These are phyloP conservation scores for Oreonectes daqikongensis DNA, from an alignment of 2,797 vertebrate species.

Conservation along the genomic window DNA sequence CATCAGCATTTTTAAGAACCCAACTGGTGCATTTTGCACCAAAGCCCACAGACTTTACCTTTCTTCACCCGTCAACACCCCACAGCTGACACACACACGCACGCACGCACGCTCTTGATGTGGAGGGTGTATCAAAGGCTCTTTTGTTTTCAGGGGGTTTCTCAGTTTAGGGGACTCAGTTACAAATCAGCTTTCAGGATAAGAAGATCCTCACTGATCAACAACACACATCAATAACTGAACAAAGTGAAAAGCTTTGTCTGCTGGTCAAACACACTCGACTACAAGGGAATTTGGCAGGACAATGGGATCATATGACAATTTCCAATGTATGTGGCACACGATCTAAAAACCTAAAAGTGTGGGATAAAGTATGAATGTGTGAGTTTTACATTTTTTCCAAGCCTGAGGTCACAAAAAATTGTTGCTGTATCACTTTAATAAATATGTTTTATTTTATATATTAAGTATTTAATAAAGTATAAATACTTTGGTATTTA, in stretches of 20 bases:
- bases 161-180: conserved; percentile 8
- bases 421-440: background rate
- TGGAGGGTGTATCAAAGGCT: conserved; percentile 25
- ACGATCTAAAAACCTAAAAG: background rate
- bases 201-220: conserved; percentile 11
- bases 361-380: background rate
- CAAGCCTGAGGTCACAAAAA: background rate
- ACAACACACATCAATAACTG: conserved; percentile 5
- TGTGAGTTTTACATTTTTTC: background rate
- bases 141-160: conserved; percentile 44
- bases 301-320: background rate
- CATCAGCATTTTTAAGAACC: conserved; percentile 57
- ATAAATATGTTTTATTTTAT: no score
- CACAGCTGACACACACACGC: conserved; percentile 22
- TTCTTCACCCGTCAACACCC: conserved; percentile 33
- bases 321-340: background rate
- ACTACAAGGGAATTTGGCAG: background rate
- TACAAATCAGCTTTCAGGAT: conserved; percentile 20
- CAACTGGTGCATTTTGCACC: conserved; percentile 46
- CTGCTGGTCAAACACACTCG: conserved; percentile 12
- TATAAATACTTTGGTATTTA: background rate
- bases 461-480: no score
- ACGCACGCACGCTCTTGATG: background rate
- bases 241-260: conserved; percentile 12
- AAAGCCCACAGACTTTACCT: conserved; percentile 46